Conservation (phyloP, 2,797 vertebrate genomes). For the Halcyon smyrnensis region DNA sequence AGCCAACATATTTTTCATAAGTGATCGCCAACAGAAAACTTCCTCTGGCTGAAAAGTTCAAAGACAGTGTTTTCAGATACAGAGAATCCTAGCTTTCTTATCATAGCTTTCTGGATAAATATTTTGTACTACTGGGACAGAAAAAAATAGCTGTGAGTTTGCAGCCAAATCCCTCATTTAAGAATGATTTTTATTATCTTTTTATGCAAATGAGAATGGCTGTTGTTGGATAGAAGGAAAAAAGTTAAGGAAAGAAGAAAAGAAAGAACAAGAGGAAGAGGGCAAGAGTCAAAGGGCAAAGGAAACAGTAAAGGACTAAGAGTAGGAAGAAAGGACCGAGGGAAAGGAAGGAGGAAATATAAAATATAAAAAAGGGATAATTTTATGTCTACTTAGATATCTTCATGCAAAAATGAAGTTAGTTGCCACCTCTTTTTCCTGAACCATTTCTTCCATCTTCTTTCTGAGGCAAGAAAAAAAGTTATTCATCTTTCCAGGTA, state of each 20-base stretch:
- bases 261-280: background rate
- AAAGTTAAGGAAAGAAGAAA: background rate
- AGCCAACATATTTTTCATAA: conserved; percentile 55
- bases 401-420: background rate
- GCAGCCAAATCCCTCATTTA: background rate
- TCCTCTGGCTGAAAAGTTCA: conserved; percentile 61
- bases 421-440: background rate
- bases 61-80: conserved; percentile 31
- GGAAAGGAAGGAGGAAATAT: background rate
- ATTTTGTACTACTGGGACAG: background rate
- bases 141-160: background rate
- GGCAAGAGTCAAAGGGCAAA: background rate
- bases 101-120: conserved; percentile 10
- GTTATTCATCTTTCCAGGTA: background rate
- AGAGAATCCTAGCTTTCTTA: background rate
- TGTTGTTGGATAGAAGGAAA: background rate
- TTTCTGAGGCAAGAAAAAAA: background rate
- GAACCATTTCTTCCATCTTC: background rate
- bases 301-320: background rate
- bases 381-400: background rate
- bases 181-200: background rate
- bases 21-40: conserved; percentile 62
- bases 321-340: background rate
- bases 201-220: background rate
- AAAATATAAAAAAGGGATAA: background rate